Evolutionary conservation across 2,113 vertebrate species (phyloP), one percentile per base, ranked within the genome.

Genomic region (Guaruba guarouba): DNA sequence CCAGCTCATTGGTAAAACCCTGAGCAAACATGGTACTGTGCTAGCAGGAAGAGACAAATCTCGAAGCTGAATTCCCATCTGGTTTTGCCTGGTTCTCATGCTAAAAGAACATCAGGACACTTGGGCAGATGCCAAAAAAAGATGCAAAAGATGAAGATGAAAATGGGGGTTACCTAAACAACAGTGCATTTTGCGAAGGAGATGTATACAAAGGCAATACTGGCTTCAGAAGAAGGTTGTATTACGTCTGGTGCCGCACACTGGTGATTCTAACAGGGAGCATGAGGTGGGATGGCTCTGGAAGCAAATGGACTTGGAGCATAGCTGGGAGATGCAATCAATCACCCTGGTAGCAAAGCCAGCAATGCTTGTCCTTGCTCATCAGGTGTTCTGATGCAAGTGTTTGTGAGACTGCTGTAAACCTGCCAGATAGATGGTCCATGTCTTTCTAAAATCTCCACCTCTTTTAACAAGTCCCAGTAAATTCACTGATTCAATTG

Each of bases 201-300:
- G 25, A 37, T 27, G 19, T 18, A 63, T 2, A 33, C 0, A 1
- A 33, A 41, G 31, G 22, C 43, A 74, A 25, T 22, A 24, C 17
- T 41, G 52, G 11, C 18, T 78, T 63, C 57, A 81, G 57, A 68
- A 55, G 70, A 59, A 74, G 54, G 39, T 24, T 2, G 0, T 8
- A 10, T 31, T 22, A 43, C 12, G 54, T 35, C 39, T 0, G 1
- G 28, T 3, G 1, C 39, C 11, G 11, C 1, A 1, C 19, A 19
- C 15, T 1, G 2, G 17, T 49, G 44, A 39, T 39, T 54, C 23
- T 22, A 49, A 16, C 4, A 28, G 23, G 31, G 35, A 67, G 35
- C 20, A 16, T 10, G 52, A 70, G 17, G 67, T 59, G 37, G 22
- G 25, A 20, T 2, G 9, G 33, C 29, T n/a, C 23, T 66, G 27